These are phyloP conservation scores for Drosophila nikananu DNA, from an alignment of 1,140 invertebrate genomes.

Conservation along the genomic window DNA sequence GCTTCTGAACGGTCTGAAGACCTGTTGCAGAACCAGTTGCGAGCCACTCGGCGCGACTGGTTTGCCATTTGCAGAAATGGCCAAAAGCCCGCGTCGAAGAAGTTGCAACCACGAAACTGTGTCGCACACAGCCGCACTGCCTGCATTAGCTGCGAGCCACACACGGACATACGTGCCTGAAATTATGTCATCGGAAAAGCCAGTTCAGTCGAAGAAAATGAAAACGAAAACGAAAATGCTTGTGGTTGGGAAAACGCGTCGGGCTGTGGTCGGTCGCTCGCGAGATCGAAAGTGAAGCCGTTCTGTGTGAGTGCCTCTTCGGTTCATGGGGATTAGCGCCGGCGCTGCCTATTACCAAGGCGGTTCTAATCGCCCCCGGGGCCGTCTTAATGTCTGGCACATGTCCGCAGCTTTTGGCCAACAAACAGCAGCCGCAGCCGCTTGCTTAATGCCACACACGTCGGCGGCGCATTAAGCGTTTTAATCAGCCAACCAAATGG, in stretches of 20 bases:
- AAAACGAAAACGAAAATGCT: constrained; percentile 39
- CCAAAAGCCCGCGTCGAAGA: constrained; percentile 64
- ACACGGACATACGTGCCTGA: constrained; percentile 47
- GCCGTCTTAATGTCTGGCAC: constrained; percentile 55
- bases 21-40: constrained; percentile 65
- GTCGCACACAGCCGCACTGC: constrained; percentile 61
- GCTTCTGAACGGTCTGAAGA: constrained; percentile 40
- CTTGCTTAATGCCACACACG: constrained; percentile 60
- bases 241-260: constrained; percentile 6
- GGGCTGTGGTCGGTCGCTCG: background rate
- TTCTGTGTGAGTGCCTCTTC: constrained; percentile 6
- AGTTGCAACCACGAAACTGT: constrained; percentile 75
- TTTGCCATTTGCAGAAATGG: constrained; percentile 73
- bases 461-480: constrained; percentile 35
- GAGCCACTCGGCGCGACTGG: constrained; percentile 49
- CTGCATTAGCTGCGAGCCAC: constrained; percentile 12
- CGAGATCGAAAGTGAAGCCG: constrained; percentile 56
- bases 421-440: too few species aligned
- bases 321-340: constrained; percentile 8
- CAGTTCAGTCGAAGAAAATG: constrained; percentile 59
- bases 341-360: constrained; percentile 3
- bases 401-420: constrained; percentile 34
- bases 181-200: constrained; percentile 82
- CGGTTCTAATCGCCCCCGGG: constrained; percentile 47
- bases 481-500: constrained; percentile 53